phyloP scores from a whole-genome alignment of 2,797 vertebrate genomes.

The Helicolenus hilgendorfi region DNA sequence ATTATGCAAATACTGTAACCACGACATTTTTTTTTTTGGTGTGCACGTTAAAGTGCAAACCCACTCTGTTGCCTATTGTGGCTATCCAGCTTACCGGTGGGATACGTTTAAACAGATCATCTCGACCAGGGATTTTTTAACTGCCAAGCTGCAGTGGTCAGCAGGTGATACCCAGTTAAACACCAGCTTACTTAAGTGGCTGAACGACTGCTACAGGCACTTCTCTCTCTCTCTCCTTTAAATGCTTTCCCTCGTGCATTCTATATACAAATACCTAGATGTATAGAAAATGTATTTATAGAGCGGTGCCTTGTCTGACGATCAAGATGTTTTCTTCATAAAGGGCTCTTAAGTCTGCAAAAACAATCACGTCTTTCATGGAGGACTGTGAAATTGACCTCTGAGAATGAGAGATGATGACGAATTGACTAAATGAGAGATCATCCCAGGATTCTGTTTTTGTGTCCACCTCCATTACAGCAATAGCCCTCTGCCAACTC shows the following conservation, averaged over 20 bases:
- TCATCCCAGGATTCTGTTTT: slow-evolving; percentile 42
- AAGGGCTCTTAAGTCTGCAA: slow-evolving; percentile 16
- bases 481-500: slow-evolving; percentile 41
- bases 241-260: slow-evolving; percentile 62
- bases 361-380: slow-evolving; percentile 24
- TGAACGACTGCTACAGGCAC: slow-evolving; percentile 36
- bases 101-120: slow-evolving; percentile 24
- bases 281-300: slow-evolving; percentile 88
- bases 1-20: slow-evolving; percentile 34
- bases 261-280: slow-evolving; percentile 68
- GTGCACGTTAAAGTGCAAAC: background rate
- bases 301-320: slow-evolving; percentile 81
- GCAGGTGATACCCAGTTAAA: slow-evolving; percentile 27
- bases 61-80: background rate
- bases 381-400: slow-evolving; percentile 12
- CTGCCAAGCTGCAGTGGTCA: slow-evolving; percentile 11
- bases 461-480: slow-evolving; percentile 44
- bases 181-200: slow-evolving; percentile 25
- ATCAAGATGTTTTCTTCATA: slow-evolving; percentile 57
- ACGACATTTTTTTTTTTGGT: background rate
- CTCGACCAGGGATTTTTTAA: slow-evolving; percentile 33
- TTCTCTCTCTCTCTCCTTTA: slow-evolving; percentile 35
- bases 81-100: background rate
- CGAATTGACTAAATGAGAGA: slow-evolving; percentile 6
- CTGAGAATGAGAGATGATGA: slow-evolving; percentile 7